A percentile compares a stretch with the other conserved stretches of the same genome.
Evolutionary conservation across 2,888 invertebrate species (phyloP).

Genomic region (Taphrorychus bicolor): DNA sequence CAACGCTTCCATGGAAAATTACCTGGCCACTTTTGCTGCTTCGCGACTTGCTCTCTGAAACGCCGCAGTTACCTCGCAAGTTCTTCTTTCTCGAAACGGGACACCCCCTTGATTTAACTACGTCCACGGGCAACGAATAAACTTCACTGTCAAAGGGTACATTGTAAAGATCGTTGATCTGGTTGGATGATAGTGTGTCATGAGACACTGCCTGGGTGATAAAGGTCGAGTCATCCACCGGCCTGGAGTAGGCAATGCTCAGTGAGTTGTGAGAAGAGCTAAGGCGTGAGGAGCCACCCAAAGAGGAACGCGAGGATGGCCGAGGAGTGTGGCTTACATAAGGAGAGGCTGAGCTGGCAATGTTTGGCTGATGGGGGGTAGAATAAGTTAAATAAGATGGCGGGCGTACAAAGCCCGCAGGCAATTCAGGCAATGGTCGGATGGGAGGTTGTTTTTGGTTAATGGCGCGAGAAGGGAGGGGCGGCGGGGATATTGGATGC

Average conservation of each 20-base stretch:
- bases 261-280: conserved; percentile 88
- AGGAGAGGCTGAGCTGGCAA: conserved; percentile 35
- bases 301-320: conserved; percentile 78
- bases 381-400: conserved; percentile 17
- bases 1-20: neutral
- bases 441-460: conserved; percentile 24
- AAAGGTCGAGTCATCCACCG: conserved; percentile 84
- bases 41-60: neutral
- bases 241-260: conserved; percentile 72
- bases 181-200: conserved; percentile 77
- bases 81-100: conserved; percentile 41
- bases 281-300: conserved; percentile 77
- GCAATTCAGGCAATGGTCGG: conserved; percentile 31
- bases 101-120: conserved; percentile 62
- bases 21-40: conserved; percentile 26
- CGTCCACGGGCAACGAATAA: conserved; percentile 85
- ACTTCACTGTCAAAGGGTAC: conserved; percentile 89
- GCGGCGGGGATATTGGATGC: conserved; percentile 27
- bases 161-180: conserved; percentile 85
- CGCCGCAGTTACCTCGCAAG: conserved; percentile 3
- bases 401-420: conserved; percentile 13
- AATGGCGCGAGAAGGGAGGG: conserved; percentile 29
- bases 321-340: conserved; percentile 32
- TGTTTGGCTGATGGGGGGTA: conserved; percentile 27
- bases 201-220: conserved; percentile 90